A percentile compares a stretch with the other conserved stretches of the same genome.
phyloP scores from a whole-genome alignment of 2,888 invertebrate genomes.

The Leistus spinibarbis region DNA sequence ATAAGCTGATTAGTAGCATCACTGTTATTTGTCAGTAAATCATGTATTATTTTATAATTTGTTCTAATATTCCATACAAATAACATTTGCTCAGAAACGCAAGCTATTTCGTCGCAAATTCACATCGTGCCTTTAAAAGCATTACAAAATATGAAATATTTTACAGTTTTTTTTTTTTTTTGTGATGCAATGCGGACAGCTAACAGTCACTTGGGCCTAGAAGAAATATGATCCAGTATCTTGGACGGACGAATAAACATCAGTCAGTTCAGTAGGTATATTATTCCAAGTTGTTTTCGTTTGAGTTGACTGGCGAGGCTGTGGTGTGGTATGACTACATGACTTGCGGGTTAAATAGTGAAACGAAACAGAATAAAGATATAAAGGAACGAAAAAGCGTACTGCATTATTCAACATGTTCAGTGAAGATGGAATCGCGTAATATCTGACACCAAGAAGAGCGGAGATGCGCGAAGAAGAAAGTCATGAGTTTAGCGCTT shows the following conservation, averaged over 20 bases:
- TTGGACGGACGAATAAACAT: neutral
- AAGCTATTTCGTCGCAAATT: no score
- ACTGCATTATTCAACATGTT: constrained; percentile 39
- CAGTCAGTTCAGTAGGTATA: neutral
- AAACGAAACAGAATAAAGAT: constrained; percentile 40
- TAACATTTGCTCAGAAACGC: no score
- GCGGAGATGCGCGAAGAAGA: neutral
- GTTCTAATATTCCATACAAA: no score
- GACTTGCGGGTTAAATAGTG: constrained; percentile 36
- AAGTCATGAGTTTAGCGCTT: neutral
- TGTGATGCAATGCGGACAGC: no score
- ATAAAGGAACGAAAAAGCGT: constrained; percentile 38
- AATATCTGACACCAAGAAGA: constrained; percentile 12
- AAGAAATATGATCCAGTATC: constrained; percentile 24
- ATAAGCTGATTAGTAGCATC: no score
- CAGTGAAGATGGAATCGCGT: constrained; percentile 17
- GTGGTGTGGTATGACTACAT: constrained; percentile 11
- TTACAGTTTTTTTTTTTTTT: no score
- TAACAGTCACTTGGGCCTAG: neutral
- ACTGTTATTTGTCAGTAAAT: no score
- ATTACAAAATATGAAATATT: no score
- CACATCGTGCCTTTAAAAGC: no score
- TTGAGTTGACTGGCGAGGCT: neutral
- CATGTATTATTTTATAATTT: no score
- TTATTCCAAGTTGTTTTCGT: neutral